These are phyloP conservation scores for Umimayanthus chanpuru DNA, from an alignment of 92 coral and sea anemone genomes.

Conservation along the genomic window DNA sequence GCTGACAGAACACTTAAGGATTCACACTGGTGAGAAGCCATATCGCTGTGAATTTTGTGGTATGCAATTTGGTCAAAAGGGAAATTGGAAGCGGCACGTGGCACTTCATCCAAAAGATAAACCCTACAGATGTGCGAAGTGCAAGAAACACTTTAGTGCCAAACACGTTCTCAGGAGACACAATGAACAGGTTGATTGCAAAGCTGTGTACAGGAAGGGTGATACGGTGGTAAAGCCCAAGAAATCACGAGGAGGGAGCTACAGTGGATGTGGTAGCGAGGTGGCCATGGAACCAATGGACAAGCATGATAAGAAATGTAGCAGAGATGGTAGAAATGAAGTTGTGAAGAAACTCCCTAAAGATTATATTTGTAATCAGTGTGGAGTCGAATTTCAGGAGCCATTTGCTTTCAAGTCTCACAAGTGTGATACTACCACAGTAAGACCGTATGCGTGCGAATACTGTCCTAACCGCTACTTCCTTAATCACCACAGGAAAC, in stretches of 20 bases:
- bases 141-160: slow-evolving; percentile 16
- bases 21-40: slow-evolving; percentile 32
- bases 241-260: neutral
- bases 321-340: neutral
- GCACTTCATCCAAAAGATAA: slow-evolving; percentile 24
- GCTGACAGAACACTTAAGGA: slow-evolving; percentile 11
- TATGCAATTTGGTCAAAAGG: slow-evolving; percentile 19
- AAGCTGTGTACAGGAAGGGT: neutral
- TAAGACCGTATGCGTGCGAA: slow-evolving; percentile 16
- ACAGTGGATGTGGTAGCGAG: neutral
- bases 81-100: slow-evolving; percentile 13
- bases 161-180: slow-evolving; percentile 2
- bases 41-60: slow-evolving; percentile 6
- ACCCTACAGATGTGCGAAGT: slow-evolving; percentile 23
- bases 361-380: neutral
- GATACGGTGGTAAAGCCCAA: neutral
- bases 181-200: neutral
- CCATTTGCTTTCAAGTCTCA: neutral
- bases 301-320: neutral
- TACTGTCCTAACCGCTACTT: slow-evolving; percentile 35
- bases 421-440: neutral
- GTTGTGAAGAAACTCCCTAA: neutral
- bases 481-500: slow-evolving; percentile 15
- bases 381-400: neutral
- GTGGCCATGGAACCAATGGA: neutral